A percentile compares a stretch with the other conserved stretches of the same genome.
These are phyloP conservation scores for Epiblema foenella DNA, from an alignment of 2,888 invertebrate species.

Conservation along the genomic window DNA sequence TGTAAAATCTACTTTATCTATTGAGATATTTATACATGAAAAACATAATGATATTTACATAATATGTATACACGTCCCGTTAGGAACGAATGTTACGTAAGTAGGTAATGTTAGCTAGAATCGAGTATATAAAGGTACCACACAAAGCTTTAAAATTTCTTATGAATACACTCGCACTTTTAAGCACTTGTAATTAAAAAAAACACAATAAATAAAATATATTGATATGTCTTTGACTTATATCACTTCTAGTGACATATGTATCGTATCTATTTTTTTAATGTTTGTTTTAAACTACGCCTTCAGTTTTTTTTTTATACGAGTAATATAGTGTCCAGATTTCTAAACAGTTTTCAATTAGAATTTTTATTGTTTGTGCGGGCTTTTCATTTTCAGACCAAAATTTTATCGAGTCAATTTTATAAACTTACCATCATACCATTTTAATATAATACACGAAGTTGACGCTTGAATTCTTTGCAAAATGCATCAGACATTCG, in stretches of 20 bases:
- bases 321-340: constrained; percentile 3
- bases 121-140: constrained; percentile 80
- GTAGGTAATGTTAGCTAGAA: constrained; percentile 81
- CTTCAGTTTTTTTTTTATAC: constrained; percentile 27
- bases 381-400: constrained; percentile 72
- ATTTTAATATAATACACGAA: constrained; percentile 49
- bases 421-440: constrained; percentile 64
- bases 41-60: constrained; percentile 82
- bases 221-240: constrained; percentile 35
- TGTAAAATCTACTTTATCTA: constrained; percentile 80
- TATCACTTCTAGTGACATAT: constrained; percentile 32
- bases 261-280: constrained; percentile 15
- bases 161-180: constrained; percentile 84
- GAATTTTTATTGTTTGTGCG: constrained; percentile 50
- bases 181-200: constrained; percentile 75
- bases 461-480: constrained; percentile 31
- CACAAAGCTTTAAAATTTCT: constrained; percentile 85
- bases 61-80: constrained; percentile 85
- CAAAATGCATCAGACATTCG: constrained; percentile 2
- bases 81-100: constrained; percentile 84
- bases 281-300: constrained; percentile 21
- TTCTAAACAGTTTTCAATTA: constrained; percentile 23
- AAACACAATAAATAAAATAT: constrained; percentile 67
- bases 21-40: constrained; percentile 84
- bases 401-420: constrained; percentile 78